Base-by-base conservation (phyloP, 2,113 vertebrate species). In the Podarcis muralis region DNA sequence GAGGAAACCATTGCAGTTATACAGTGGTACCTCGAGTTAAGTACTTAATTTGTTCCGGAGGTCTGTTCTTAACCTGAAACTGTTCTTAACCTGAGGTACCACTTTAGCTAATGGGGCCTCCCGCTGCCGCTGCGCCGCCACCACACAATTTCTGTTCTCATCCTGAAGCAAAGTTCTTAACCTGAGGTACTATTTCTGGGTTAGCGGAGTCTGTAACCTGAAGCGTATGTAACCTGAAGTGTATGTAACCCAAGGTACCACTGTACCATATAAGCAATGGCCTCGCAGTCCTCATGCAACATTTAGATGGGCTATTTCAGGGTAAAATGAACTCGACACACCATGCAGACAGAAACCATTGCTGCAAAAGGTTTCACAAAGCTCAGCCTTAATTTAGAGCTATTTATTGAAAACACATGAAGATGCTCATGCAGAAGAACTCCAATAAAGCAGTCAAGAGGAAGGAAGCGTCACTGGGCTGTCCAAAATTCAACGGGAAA, bases 381-480 rank as follows among this genome's bases (percentile, higher is more conserved):
- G 78, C 35, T 78, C 89, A 91, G 89, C 88, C 32, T 85, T 88
- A 92, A 90, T 92, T 92, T 86, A 94, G 65, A 86, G 37, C 59
- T 62, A 62, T 62, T 89, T 93, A 95, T 95, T 96, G 89, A 94
- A 95, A 95, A 92, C 95, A 96, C 92, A 95, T 95, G 94, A 95
- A 94, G 48, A 93, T 66, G 69, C 87, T 89, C 90, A 90, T 89
- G 77, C 74, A 91, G 78, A 69, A 91, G 91, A 93, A 93, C 85
- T 40, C 37, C n/a, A 87, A 48, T 74, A 81, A 89, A 88, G 92
- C 91, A 90, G 3, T 25, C 91, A 91, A 68, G 83, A 22, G 90
- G 92, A 91, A 66, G 0, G 3, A n/a, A 94, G 85, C 71, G 88
- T 87, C 80, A 90, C 65, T 93, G 91, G 88, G 90, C 4, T 53